A percentile compares a stretch with the other conserved stretches of the same genome.
phyloP scores from a whole-genome alignment of 2,797 vertebrate genomes.

The Dallia pectoralis region DNA sequence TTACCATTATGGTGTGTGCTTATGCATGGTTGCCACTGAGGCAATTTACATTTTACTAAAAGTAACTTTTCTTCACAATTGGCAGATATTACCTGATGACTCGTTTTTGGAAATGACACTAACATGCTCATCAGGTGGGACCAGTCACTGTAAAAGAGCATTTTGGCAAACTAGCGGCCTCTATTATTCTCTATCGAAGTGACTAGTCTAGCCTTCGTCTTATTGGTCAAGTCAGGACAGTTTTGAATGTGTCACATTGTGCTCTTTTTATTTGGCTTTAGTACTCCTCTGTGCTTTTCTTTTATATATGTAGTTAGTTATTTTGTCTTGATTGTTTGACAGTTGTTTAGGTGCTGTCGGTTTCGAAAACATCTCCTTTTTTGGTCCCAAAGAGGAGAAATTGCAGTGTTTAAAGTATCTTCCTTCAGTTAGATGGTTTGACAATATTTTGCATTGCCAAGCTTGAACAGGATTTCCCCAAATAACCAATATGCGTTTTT shows the following conservation, averaged over 20 bases:
- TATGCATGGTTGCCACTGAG: no score
- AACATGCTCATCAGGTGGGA: no score
- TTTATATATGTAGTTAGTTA: conserved; percentile 61
- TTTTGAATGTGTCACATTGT: conserved; percentile 15
- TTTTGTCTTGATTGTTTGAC: conserved; percentile 31
- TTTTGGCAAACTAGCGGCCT: no score
- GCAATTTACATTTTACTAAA: no score
- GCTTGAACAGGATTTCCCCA: conserved; percentile 30
- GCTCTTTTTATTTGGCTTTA: conserved; percentile 55
- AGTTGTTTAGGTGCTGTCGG: conserved; percentile 54
- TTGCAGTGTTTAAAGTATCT: conserved; percentile 24
- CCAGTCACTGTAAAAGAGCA: no score
- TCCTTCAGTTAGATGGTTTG: conserved; percentile 23
- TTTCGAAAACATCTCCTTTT: conserved; percentile 29
- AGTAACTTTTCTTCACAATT: no score
- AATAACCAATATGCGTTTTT: conserved; percentile 6
- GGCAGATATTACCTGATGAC: no score
- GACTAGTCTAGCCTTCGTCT: not conserved
- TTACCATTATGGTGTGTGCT: no score
- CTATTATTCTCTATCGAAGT: no score
- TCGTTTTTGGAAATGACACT: no score
- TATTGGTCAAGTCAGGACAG: not conserved
- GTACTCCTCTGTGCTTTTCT: conserved; percentile 49
- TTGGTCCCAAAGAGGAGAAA: conserved; percentile 30
- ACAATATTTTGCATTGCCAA: conserved; percentile 41